Evolutionary conservation across 1,140 invertebrate genomes (phyloP).

Genomic region (Thrips palmi): DNA sequence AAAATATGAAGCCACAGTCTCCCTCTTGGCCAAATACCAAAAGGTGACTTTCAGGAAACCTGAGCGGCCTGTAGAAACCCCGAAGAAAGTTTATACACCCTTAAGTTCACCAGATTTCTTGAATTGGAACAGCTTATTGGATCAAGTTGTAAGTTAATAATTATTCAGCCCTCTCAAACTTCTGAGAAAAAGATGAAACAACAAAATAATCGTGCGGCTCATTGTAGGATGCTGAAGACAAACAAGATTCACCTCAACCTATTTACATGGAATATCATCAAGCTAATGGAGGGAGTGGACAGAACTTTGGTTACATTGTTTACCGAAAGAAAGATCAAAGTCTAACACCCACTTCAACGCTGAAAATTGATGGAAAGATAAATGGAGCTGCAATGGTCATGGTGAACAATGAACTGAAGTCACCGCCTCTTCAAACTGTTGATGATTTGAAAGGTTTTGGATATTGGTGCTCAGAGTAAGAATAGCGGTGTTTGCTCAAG

Average conservation of each 20-base stretch:
- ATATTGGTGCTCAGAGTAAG: conserved; percentile 26
- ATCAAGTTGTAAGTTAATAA: no score
- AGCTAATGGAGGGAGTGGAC: conserved; percentile 31
- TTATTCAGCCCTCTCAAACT: no score
- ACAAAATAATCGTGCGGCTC: no score
- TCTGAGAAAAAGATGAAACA: no score
- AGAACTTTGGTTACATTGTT: conserved; percentile 35
- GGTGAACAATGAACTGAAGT: conserved; percentile 24
- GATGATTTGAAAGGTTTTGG: conserved; percentile 24
- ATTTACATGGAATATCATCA: conserved; percentile 34
- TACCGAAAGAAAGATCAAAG: conserved; percentile 24
- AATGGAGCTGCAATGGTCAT: conserved; percentile 32
- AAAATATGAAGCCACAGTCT: conserved; percentile 23
- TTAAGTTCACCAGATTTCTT: no score
- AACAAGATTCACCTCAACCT: conserved; percentile 12
- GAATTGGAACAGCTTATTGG: no score
- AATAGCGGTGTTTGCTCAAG: no score
- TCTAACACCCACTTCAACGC: conserved; percentile 13
- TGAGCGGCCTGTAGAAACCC: no score
- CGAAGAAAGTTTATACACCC: no score
- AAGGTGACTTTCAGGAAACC: no score
- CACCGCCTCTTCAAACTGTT: conserved; percentile 18
- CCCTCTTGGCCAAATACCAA: no score
- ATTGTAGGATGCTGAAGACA: no score
- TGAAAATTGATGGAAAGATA: conserved; percentile 27